These are phyloP conservation scores for Xenops minutus DNA, from an alignment of 2,797 vertebrate species.

Conservation along the genomic window DNA sequence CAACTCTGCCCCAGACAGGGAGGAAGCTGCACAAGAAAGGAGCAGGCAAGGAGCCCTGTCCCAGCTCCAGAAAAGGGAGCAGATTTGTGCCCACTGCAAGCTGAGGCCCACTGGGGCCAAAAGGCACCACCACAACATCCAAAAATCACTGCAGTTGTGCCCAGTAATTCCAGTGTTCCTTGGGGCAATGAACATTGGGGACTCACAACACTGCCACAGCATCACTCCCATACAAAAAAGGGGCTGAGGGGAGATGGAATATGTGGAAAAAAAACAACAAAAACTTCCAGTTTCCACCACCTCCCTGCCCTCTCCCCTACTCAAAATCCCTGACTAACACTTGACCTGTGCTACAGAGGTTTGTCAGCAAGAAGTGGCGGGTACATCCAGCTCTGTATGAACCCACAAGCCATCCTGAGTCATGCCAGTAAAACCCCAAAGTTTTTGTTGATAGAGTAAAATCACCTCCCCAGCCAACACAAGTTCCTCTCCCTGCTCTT, in stretches of 20 bases:
- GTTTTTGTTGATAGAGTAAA: background rate
- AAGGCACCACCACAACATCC: rapidly evolving
- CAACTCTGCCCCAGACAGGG: background rate
- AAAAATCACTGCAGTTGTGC: background rate
- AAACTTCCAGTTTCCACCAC: background rate
- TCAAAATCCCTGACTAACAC: background rate
- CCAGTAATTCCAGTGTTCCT: background rate
- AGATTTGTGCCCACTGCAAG: background rate
- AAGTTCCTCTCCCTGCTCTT: background rate
- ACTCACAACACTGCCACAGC: background rate
- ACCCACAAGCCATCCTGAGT: conserved; percentile 1
- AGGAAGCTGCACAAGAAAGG: background rate
- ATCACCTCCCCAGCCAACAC: background rate
- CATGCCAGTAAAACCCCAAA: conserved; percentile 19
- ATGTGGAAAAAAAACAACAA: background rate
- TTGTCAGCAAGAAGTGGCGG: background rate
- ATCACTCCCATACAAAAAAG: background rate
- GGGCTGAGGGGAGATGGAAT: background rate
- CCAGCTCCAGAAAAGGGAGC: background rate
- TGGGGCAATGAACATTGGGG: background rate
- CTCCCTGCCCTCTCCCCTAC: background rate
- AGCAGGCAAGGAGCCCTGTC: background rate
- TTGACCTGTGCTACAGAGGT: background rate
- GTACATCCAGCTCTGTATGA: background rate
- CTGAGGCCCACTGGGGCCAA: background rate